These are phyloP conservation scores for Poecilia velifera DNA, from an alignment of 2,797 vertebrate species.

Conservation along the genomic window DNA sequence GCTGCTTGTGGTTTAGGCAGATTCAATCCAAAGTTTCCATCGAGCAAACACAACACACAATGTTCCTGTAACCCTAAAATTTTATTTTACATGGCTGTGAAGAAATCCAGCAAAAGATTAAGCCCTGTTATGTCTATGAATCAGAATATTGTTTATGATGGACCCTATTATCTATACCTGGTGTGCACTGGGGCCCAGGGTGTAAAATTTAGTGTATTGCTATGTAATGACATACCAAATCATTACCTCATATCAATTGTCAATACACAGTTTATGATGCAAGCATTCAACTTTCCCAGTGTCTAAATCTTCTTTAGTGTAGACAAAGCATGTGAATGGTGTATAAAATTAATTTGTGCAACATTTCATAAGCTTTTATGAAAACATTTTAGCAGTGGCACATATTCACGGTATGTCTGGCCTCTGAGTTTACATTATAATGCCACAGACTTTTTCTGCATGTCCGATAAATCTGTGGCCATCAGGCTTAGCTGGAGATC, in stretches of 20 bases:
- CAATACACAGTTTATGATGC: background rate
- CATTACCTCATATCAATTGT: background rate
- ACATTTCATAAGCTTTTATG: background rate
- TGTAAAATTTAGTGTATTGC: background rate
- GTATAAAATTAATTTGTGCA: background rate
- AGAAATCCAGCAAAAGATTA: background rate
- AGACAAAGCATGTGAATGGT: background rate
- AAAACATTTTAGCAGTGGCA: background rate
- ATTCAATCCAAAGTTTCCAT: background rate
- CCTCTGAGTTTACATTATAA: background rate
- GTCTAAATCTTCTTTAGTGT: too few species aligned
- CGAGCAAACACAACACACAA: background rate
- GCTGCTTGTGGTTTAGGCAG: background rate
- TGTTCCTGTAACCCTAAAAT: background rate
- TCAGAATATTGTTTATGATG: background rate
- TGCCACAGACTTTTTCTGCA: background rate
- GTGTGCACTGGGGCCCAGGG: background rate
- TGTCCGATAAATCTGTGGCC: background rate
- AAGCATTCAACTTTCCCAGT: background rate
- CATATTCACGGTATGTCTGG: background rate
- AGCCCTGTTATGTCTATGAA: background rate
- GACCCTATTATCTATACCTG: background rate
- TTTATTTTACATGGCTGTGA: background rate
- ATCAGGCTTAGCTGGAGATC: background rate
- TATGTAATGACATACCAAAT: background rate